A percentile compares a stretch with the other conserved stretches of the same genome.
Evolutionary conservation across 2,888 invertebrate genomes (phyloP).

Genomic region (Cheilosia vernalis): DNA sequence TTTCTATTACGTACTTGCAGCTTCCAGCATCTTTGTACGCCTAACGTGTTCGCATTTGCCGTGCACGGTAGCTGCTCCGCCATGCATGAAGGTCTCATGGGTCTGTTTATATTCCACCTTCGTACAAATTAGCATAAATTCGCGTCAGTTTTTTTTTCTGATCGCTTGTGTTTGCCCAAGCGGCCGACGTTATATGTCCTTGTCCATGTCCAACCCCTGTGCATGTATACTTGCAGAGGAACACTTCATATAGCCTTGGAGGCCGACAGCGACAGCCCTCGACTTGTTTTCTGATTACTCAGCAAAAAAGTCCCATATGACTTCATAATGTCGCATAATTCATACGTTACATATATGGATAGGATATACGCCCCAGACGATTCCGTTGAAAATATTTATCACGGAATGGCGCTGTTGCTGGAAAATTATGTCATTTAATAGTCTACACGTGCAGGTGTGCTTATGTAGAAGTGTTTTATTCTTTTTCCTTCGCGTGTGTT

Average conservation of each 20-base stretch:
- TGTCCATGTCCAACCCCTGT: constrained; percentile 30
- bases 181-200: background rate
- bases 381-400: constrained; percentile 19
- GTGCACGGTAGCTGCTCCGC: constrained; percentile 4
- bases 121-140: constrained; percentile 72
- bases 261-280: constrained; percentile 17
- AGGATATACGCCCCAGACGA: constrained; percentile 33
- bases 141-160: constrained; percentile 34
- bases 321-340: constrained; percentile 72
- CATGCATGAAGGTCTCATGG: constrained; percentile 31
- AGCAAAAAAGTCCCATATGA: constrained; percentile 56
- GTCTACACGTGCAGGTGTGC: constrained; percentile 1
- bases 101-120: constrained; percentile 71
- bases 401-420: constrained; percentile 35
- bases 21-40: constrained; percentile 7
- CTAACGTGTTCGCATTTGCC: constrained; percentile 22
- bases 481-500: constrained; percentile 19
- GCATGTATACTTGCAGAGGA: background rate
- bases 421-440: constrained; percentile 62
- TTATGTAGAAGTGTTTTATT: background rate
- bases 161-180: constrained; percentile 27
- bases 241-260: constrained; percentile 19
- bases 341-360: constrained; percentile 39
- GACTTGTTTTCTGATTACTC: constrained; percentile 51
- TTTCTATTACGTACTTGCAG: constrained; percentile 52